A percentile compares a stretch with the other conserved stretches of the same genome.
phyloP scores from a whole-genome alignment of 2,888 invertebrate genomes.

The Drosophila eohydei region DNA sequence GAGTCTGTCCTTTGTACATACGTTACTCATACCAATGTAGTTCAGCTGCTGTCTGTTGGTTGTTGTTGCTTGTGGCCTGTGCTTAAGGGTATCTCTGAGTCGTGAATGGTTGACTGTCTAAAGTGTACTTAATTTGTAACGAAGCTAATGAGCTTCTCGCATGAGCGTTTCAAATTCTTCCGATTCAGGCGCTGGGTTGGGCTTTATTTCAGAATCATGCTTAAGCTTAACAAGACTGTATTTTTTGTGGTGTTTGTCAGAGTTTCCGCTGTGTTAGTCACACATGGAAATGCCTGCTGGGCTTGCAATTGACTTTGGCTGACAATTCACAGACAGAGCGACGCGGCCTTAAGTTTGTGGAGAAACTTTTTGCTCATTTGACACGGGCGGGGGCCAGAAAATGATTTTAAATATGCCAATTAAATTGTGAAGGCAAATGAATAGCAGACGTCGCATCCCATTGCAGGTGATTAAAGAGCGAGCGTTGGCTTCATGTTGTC shows the following conservation, averaged over 20 bases:
- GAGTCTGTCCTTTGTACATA: neutral
- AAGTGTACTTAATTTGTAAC: conserved; percentile 35
- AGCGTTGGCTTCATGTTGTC: conserved; percentile 44
- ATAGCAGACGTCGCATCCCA: conserved; percentile 3
- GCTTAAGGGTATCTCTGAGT: conserved; percentile 8
- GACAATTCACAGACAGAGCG: conserved; percentile 21
- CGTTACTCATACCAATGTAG: neutral
- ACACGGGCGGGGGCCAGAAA: conserved; percentile 18
- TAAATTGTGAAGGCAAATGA: neutral
- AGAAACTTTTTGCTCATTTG: too few species aligned
- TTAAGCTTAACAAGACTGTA: conserved; percentile 10
- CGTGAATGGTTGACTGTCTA: neutral
- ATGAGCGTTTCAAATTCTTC: conserved; percentile 52
- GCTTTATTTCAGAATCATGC: conserved; percentile 34
- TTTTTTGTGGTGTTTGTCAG: conserved; percentile 38
- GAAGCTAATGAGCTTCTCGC: conserved; percentile 74
- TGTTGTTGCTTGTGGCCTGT: neutral
- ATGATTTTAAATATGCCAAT: conserved; percentile 37
- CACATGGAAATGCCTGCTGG: conserved; percentile 25
- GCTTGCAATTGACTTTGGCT: conserved; percentile 24
- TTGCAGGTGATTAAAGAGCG: conserved; percentile 40
- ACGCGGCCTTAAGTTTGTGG: conserved; percentile 15
- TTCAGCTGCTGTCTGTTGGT: neutral
- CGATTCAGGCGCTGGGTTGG: conserved; percentile 24
- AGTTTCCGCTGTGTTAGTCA: conserved; percentile 39